Percentiles rank a stretch among this genome's conserved stretches.
Conservation (phyloP, 2,797 vertebrate species). For the Phalloptychus januarius region DNA sequence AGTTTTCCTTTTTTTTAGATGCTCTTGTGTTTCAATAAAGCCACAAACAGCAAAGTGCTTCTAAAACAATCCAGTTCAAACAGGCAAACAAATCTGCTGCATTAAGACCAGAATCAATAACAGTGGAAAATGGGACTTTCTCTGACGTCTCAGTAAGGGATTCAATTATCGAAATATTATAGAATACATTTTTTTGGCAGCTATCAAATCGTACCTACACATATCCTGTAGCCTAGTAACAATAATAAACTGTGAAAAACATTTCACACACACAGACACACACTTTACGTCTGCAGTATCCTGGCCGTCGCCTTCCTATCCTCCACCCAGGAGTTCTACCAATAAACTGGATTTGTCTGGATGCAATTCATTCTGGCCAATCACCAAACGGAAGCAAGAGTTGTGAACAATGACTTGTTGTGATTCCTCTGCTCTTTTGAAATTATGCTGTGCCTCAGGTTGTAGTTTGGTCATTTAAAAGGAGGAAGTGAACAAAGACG, state of each 20-base stretch:
- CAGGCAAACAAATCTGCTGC: background rate
- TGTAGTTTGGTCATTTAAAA: too few species aligned
- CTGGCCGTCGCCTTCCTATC: too few species aligned
- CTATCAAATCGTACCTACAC: background rate
- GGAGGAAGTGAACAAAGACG: too few species aligned
- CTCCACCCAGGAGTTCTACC: too few species aligned
- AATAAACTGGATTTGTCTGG: too few species aligned
- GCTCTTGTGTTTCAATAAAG: background rate
- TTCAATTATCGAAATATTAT: background rate
- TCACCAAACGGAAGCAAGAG: too few species aligned
- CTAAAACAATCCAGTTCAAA: background rate
- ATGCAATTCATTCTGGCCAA: too few species aligned
- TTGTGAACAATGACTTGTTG: too few species aligned
- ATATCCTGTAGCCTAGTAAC: background rate
- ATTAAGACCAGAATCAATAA: background rate
- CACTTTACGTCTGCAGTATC: constrained; percentile 27
- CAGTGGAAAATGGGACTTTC: background rate
- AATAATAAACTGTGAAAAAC: background rate
- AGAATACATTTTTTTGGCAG: background rate
- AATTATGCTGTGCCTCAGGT: too few species aligned
- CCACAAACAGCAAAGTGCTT: background rate
- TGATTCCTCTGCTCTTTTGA: too few species aligned
- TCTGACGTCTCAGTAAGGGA: background rate
- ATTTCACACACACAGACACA: constrained; percentile 18
- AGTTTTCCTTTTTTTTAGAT: too few species aligned